Percentiles rank a stretch among this genome's conserved stretches.
These are phyloP conservation scores for Carollia perspicillata DNA, from an alignment of 2,113 vertebrate species.

Conservation along the genomic window DNA sequence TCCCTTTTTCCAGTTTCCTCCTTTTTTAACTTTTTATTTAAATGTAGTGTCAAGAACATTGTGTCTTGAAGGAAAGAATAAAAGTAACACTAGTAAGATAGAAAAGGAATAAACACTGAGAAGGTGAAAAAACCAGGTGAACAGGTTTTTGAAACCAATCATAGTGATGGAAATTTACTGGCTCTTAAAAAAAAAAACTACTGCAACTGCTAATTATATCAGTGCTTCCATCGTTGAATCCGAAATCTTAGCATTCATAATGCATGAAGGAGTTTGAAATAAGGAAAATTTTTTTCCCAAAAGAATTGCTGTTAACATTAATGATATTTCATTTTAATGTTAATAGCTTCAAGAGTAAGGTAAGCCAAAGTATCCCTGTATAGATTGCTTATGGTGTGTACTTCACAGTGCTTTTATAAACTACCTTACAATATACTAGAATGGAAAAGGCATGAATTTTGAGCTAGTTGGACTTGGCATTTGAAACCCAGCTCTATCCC, in stretches of 20 bases:
- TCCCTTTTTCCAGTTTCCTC: not conserved
- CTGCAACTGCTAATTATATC: slow-evolving; percentile 58
- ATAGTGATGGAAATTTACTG: slow-evolving; percentile 67
- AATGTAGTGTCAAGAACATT: not conserved
- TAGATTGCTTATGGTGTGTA: not conserved
- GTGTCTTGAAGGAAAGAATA: slow-evolving; percentile 39
- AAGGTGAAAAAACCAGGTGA: slow-evolving; percentile 78
- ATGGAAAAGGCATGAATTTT: slow-evolving; percentile 1
- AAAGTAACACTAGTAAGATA: slow-evolving; percentile 38
- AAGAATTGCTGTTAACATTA: slow-evolving; percentile 22
- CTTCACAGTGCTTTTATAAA: not conserved
- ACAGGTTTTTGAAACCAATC: slow-evolving; percentile 77
- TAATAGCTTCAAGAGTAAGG: not conserved
- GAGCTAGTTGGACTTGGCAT: not conserved
- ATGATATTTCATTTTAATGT: not conserved
- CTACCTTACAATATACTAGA: not conserved
- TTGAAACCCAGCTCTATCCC: not conserved
- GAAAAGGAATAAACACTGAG: slow-evolving; percentile 73
- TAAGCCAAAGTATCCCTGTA: not conserved
- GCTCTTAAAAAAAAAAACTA: slow-evolving; percentile 11
- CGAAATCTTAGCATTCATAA: not conserved
- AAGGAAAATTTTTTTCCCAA: not conserved
- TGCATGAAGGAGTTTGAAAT: not conserved
- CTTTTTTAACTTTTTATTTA: not conserved
- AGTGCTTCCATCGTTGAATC: slow-evolving; percentile 36